phyloP scores from a whole-genome alignment of 2,113 vertebrate genomes.

The Amphiprion ocellaris region DNA sequence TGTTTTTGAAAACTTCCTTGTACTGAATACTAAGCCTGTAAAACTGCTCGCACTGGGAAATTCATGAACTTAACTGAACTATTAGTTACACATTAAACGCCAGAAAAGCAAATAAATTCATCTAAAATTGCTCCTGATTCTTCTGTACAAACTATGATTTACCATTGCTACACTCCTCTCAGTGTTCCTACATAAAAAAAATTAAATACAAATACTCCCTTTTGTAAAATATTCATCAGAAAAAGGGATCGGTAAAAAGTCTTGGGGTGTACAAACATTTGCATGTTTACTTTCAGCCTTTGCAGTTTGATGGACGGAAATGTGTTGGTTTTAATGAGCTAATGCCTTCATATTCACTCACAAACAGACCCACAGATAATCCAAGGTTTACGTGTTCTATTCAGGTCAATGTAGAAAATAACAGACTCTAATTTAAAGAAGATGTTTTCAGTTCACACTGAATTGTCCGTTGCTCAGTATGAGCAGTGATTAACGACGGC shows the following conservation, averaged over 20 bases:
- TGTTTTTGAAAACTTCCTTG: neutral
- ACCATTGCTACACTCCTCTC: neutral
- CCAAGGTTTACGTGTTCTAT: neutral
- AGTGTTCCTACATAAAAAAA: slow-evolving; percentile 7
- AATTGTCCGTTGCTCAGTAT: slow-evolving; percentile 68
- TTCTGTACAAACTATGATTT: slow-evolving; percentile 2
- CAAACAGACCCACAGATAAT: slow-evolving; percentile 14
- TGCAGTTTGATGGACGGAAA: neutral
- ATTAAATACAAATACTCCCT: slow-evolving; percentile 30
- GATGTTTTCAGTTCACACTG: slow-evolving; percentile 40
- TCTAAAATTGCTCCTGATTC: neutral
- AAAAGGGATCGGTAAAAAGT: slow-evolving; percentile 43
- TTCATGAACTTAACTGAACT: neutral
- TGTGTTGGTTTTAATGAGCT: neutral
- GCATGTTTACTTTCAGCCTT: neutral
- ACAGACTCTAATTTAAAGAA: slow-evolving; percentile 19
- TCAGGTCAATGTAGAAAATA: slow-evolving; percentile 8
- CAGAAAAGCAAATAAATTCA: slow-evolving; percentile 3
- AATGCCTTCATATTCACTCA: slow-evolving; percentile 16
- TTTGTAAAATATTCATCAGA: slow-evolving; percentile 44
- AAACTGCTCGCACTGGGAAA: slow-evolving; percentile 2
- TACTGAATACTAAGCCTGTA: neutral
- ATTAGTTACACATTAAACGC: neutral
- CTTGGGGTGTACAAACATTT: slow-evolving; percentile 22
- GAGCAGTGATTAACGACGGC: slow-evolving; percentile 58